These are phyloP conservation scores for Diploscapter pachys DNA, from an alignment of 1,140 invertebrate genomes.

Conservation along the genomic window DNA sequence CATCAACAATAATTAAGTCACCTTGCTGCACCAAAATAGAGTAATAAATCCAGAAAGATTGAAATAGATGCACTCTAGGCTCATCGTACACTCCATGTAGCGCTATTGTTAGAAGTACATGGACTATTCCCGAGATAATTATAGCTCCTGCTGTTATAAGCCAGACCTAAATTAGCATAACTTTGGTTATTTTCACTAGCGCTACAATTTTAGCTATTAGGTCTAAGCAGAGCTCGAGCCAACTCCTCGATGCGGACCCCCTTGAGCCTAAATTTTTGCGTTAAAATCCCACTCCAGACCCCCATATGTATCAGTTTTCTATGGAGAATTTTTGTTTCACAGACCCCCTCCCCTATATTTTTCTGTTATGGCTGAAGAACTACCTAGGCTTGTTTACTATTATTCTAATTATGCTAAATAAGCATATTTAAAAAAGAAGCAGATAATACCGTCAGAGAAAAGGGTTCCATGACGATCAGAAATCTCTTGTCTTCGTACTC, in stretches of 20 bases:
- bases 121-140: constrained; percentile 20
- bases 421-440: too few species aligned
- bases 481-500: constrained; percentile 39
- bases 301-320: too few species aligned
- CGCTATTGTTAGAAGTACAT: constrained; percentile 17
- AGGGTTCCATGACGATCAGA: constrained; percentile 39
- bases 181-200: neutral
- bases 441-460: constrained; percentile 19
- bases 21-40: constrained; percentile 44
- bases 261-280: neutral
- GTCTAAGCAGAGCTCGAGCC: too few species aligned
- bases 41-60: constrained; percentile 39
- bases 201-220: too few species aligned
- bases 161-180: constrained; percentile 17
- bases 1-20: neutral
- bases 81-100: constrained; percentile 20
- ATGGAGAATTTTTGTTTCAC: too few species aligned
- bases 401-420: too few species aligned
- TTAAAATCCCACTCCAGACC: constrained; percentile 1
- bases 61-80: constrained; percentile 9
- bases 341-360: too few species aligned
- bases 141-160: constrained; percentile 20
- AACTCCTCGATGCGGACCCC: too few species aligned
- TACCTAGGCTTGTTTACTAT: too few species aligned
- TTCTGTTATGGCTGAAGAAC: too few species aligned